Evolutionary conservation across 1,140 invertebrate genomes (phyloP).

Genomic region (Triops cancriformis): DNA sequence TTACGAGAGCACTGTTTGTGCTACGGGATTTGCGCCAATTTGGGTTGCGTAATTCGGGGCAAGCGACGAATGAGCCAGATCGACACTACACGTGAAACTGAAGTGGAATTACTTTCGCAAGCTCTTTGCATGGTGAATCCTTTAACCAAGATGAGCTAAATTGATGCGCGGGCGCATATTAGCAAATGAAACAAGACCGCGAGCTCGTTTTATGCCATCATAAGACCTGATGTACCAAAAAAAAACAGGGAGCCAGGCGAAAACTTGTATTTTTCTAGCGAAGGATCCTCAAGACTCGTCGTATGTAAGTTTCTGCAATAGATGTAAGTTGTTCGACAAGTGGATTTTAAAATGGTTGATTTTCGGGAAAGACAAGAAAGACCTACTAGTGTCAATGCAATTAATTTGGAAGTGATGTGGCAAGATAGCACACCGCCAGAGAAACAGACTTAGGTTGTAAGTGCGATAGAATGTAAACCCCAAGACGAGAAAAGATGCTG

Average conservation of each 20-base stretch:
- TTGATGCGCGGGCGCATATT: slow-evolving; percentile 12
- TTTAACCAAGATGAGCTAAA: slow-evolving; percentile 7
- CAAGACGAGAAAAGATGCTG: not conserved
- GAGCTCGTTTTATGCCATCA: not conserved
- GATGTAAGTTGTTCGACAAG: too few relatives aligned
- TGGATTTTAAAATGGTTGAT: not conserved
- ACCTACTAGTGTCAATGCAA: not conserved
- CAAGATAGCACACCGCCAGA: slow-evolving; percentile 1
- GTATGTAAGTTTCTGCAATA: too few relatives aligned
- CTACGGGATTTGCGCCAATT: not conserved
- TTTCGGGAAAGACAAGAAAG: not conserved
- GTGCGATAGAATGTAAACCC: not conserved
- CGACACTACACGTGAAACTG: not conserved
- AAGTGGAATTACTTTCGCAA: not conserved
- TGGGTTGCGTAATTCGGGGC: not conserved
- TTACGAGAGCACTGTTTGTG: too few relatives aligned
- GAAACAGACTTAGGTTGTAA: not conserved
- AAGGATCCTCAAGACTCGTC: too few relatives aligned
- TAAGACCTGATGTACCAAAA: not conserved
- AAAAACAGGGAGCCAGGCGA: too few relatives aligned
- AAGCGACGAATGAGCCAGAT: not conserved
- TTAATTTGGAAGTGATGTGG: not conserved
- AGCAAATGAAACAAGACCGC: not conserved
- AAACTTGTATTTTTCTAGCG: too few relatives aligned
- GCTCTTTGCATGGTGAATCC: not conserved